Base-by-base conservation (phyloP, 2,888 invertebrate genomes). In the Pharmacophagus antenor region DNA sequence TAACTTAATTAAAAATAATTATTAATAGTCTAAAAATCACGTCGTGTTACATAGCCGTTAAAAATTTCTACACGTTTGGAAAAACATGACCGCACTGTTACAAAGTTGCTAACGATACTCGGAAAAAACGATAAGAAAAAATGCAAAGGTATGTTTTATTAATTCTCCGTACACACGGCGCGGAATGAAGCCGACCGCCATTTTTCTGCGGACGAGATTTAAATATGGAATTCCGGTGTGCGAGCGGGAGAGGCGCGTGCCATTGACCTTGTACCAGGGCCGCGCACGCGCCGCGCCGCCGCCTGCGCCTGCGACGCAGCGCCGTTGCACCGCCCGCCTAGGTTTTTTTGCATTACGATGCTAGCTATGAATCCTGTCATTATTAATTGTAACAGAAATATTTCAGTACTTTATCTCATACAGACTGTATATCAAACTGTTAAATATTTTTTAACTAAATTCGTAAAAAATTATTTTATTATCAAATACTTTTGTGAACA, bases 161-260 rank as follows among this genome's bases (percentile, higher is more conserved):
- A 88, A 89, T 88, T 88, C 88, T 77, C 76, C 82, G 85, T 88
- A 88, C 83, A 84, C 79, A 83, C 79, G 79, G 72, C 75, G 80
- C 78, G 85, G 87, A 87, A 88, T 88, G 88, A 77, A 88, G 83
- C 70, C 74, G 73, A 84, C 84, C 86, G 90, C 88, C 88, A 88
- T 89, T 89, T 90, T 90, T 90, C 88, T 89, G 88, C 89, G 88
- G 89, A 86, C 88, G 88, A 88, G 88, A 89, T 89, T 90, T 89
- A 90, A 90, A 90, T 89, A 89, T 90, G 90, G 90, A 88, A 90
- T 90, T 88, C 89, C 89, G 89, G 89, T 88, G 90, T 88, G 88
- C 84, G 89, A 89, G 89, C 82, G 82, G 85, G 89, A 89, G 84
- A 84, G 85, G 73, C 83, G 86, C 86, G 86, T 88, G 89, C 88